phyloP scores from a whole-genome alignment of 2,888 invertebrate genomes.

The Pandemis heparana region DNA sequence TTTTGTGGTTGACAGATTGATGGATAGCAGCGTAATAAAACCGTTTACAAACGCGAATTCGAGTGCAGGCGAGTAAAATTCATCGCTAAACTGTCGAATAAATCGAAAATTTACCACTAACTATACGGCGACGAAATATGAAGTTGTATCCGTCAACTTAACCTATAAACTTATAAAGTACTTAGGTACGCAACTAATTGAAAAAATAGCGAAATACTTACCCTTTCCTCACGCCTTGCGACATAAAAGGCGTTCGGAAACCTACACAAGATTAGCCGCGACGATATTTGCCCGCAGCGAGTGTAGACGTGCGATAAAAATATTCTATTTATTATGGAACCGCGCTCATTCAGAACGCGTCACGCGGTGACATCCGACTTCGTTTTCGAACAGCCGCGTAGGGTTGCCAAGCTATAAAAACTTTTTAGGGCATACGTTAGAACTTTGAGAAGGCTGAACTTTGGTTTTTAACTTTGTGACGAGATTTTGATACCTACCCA shows the following conservation, averaged over 20 bases:
- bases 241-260: conserved; percentile 18
- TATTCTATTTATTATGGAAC: conserved; percentile 82
- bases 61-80: too few relatives aligned
- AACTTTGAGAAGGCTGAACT: not conserved
- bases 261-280: conserved; percentile 40
- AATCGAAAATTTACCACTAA: too few relatives aligned
- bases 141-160: too few relatives aligned
- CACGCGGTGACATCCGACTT: conserved; percentile 80
- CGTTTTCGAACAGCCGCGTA: conserved; percentile 55
- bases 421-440: not conserved
- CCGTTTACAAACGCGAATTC: too few relatives aligned
- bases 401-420: conserved; percentile 39
- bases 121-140: too few relatives aligned
- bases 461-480: conserved; percentile 50
- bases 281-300: conserved; percentile 76
- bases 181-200: too few relatives aligned
- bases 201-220: not conserved
- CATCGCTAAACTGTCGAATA: too few relatives aligned
- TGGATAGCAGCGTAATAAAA: not conserved
- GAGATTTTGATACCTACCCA: not conserved
- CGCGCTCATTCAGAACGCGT: conserved; percentile 78
- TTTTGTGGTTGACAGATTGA: not conserved
- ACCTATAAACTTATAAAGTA: too few relatives aligned
- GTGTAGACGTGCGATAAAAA: conserved; percentile 82
- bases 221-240: conserved; percentile 2